Percentiles rank a stretch among this genome's conserved stretches.
These are phyloP conservation scores for Galerucella calmariensis DNA, from an alignment of 2,888 invertebrate genomes.

Conservation along the genomic window DNA sequence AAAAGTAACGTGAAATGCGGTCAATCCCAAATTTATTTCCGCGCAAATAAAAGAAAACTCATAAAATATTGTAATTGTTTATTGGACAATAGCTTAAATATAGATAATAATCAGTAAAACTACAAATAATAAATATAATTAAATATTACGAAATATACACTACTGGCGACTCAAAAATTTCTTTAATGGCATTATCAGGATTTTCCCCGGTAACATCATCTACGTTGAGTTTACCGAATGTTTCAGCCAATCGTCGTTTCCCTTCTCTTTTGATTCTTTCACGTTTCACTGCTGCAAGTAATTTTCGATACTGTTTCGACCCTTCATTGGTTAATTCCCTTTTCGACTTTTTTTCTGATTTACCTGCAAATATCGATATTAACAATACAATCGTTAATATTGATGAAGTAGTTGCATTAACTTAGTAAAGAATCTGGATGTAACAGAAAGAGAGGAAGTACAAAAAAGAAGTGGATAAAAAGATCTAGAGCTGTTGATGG, in stretches of 20 bases:
- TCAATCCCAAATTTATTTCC: no score
- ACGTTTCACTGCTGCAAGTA: conserved; percentile 53
- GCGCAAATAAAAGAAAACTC: background rate
- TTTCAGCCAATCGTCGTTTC: conserved; percentile 53
- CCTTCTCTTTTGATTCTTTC: conserved; percentile 55
- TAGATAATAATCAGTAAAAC: conserved; percentile 2
- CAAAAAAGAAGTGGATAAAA: no score
- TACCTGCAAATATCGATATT: background rate
- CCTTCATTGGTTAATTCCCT: conserved; percentile 29
- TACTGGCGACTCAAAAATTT: conserved; percentile 57
- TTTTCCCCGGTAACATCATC: conserved; percentile 38
- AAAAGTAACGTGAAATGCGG: no score
- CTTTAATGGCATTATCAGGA: conserved; percentile 35
- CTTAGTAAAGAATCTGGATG: no score
- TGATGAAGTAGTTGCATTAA: no score
- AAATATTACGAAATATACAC: conserved; percentile 50
- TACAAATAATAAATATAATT: background rate
- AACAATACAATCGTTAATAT: background rate
- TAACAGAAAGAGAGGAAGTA: no score
- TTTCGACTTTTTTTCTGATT: conserved; percentile 19
- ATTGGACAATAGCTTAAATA: background rate
- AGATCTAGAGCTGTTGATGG: no score
- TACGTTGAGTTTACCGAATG: conserved; percentile 49
- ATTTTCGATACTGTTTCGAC: conserved; percentile 54
- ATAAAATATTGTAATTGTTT: background rate